Evolutionary conservation across 1,140 invertebrate species (phyloP), one percentile per base, ranked within the genome.

Genomic region (Drosophila elegans): DNA sequence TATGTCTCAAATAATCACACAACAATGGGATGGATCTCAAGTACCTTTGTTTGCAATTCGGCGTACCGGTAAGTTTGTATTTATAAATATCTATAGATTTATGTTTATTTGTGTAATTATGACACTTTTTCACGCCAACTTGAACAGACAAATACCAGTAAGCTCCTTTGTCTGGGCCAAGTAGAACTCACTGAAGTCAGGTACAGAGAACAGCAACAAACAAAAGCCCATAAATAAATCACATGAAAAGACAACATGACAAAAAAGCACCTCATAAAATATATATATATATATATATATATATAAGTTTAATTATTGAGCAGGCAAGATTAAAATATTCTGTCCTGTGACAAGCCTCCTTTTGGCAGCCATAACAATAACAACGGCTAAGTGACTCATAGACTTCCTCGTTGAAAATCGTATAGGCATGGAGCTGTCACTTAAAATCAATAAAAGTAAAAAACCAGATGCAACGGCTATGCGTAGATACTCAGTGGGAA

Each of bases 41-140:
- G 82, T 82, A 83, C 39, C 75, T 85, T 85, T 68, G 64, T 68
- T 82, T 49, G 78, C 67, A 29, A 57, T 73, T 41, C 56, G 63
- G 34, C 42, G 51, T 34, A 38, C 42, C 29, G 16, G 29, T 48
- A 27, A 41, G 54, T 54, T 12, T 78, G 27, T 73, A 46, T 29
- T 42, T 46, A 77, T 39, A 27, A 52, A 60, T 73, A 71, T 69
- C 46, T 73, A 69, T 49, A 61, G 67, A 54, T 46, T 60, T 64
- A 42, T 88, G 83, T 88, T 88, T 88, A 73, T 89, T 89, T 83
- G 56, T 74, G 75, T 74, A 89, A 88, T 88, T 88, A 88, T 88
- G 83, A 88, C 79, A 83, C 67, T 88, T 86, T 88, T 88, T 86
- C 75, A 86, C 83, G 83, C 83, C 83, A 54, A 54, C 54, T 79